Evolutionary conservation across 2,113 vertebrate species (phyloP), one percentile per base, ranked within the genome.

Genomic region (Scolopax mira): DNA sequence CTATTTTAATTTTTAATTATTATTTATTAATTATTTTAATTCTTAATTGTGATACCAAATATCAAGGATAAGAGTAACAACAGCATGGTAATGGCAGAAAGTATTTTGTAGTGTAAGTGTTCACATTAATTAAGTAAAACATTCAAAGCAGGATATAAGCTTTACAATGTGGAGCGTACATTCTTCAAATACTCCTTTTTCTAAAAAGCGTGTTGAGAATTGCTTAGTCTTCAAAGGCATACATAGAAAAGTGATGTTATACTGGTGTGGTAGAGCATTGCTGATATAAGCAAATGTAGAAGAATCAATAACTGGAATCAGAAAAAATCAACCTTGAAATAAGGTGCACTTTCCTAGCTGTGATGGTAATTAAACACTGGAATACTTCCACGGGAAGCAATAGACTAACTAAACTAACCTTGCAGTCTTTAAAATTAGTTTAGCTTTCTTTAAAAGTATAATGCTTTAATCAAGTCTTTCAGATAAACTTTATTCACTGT

Each of bases 401-500:
- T 28, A 31, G 35, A 60, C 22, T 46, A 78, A 69, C 14, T n/a
- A n/a, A n/a, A n/a, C n/a, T n/a, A n/a, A n/a, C n/a, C 15, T 79
- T 74, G 21, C 8, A 61, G 35, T 74, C 46, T 84, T 69, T 81
- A 48, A 88, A 81, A 78, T 51, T 3, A 84, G 6, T 21, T 79
- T 72, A 78, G 7, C 22, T 57, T 24, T 69, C 55, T 87, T 86
- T 84, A 77, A 69, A 64, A 31, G 11, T 27, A 41, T 13, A 78
- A 73, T 30, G 7, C 12, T 62, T 91, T 91, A 31, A 60, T 80
- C 24, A 80, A 80, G 7, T 30, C 7, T 80, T 49, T 87, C 52
- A 49, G 16, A 37, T 39, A 64, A 79, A 69, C 0, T 0, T 12
- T 58, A 23, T 11, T 6, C 9, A 39, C 1, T 2, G 27, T 23